A percentile compares a stretch with the other conserved stretches of the same genome.
Conservation (phyloP, 2,113 vertebrate genomes). For the Paramisgurnus dabryanus region DNA sequence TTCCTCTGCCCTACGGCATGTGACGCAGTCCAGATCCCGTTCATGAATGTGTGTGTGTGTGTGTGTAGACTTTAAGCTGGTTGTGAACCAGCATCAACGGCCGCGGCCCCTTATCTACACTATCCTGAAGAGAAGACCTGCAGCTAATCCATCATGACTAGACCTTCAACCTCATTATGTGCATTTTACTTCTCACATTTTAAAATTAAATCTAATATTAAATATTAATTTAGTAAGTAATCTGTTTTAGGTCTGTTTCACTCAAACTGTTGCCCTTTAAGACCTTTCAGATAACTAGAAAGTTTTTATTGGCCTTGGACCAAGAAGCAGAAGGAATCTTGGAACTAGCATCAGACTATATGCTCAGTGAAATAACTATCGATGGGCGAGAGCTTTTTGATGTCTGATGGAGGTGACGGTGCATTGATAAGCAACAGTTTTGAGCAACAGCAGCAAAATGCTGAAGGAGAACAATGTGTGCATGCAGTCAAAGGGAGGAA, state of each 20-base stretch:
- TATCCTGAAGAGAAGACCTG: constrained; percentile 38
- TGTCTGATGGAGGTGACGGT: constrained; percentile 64
- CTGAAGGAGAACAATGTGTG: constrained; percentile 53
- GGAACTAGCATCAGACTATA: constrained; percentile 62
- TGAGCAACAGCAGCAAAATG: constrained; percentile 53
- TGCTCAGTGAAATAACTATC: constrained; percentile 71
- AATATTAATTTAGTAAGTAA: not conserved
- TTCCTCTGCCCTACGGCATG: constrained; percentile 57
- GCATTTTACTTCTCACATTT: not conserved
- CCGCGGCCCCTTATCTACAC: constrained; percentile 34
- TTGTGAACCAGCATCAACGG: constrained; percentile 56
- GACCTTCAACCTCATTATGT: constrained; percentile 1
- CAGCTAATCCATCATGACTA: constrained; percentile 32
- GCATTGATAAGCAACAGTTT: constrained; percentile 72
- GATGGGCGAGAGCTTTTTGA: constrained; percentile 61
- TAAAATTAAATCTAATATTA: not conserved
- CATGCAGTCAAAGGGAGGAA: constrained; percentile 50
- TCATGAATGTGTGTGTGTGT: constrained; percentile 69
- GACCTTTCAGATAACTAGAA: constrained; percentile 68
- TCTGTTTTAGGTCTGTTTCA: not conserved
- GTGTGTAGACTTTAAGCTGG: constrained; percentile 35
- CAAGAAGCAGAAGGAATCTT: constrained; percentile 68
- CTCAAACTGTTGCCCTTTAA: too few species aligned
- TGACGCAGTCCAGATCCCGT: constrained; percentile 75
- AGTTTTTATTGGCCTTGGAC: constrained; percentile 72